Conservation (phyloP, 2,888 invertebrate genomes). For the Aporophyla lueneburgensis region DNA sequence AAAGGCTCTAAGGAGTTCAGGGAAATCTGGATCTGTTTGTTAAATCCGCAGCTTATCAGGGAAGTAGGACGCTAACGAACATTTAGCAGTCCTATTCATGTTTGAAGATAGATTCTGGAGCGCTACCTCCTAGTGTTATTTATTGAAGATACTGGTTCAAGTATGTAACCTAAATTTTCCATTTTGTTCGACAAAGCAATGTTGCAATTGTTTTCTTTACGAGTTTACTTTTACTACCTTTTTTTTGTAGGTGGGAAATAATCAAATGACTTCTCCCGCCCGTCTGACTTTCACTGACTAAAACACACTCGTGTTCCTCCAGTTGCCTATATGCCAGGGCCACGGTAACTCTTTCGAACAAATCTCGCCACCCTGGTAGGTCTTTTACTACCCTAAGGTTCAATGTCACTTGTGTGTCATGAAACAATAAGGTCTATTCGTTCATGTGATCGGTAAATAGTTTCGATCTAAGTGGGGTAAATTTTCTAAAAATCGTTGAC, state of each 20-base stretch:
- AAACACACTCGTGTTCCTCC: too few species aligned
- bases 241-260: too few species aligned
- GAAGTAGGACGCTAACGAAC: conserved; percentile 44
- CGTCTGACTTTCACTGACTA: too few species aligned
- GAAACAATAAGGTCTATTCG: too few species aligned
- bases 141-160: background rate
- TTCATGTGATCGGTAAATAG: too few species aligned
- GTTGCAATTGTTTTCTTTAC: background rate
- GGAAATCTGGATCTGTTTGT: conserved; percentile 44
- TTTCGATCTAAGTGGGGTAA: too few species aligned
- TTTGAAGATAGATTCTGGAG: conserved; percentile 1
- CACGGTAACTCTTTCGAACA: too few species aligned
- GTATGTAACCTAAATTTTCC: background rate
- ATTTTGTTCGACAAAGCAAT: background rate
- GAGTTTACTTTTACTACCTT: too few species aligned
- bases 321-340: too few species aligned
- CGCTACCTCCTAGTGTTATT: background rate
- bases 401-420: background rate
- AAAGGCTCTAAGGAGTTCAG: conserved; percentile 27
- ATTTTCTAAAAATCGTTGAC: background rate
- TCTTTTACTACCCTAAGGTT: background rate
- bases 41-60: conserved; percentile 41
- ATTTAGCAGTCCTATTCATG: conserved; percentile 35
- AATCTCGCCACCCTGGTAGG: too few species aligned
- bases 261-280: too few species aligned